Conservation (phyloP, 2,888 invertebrate genomes). For the Chrysolina oricalcia region DNA sequence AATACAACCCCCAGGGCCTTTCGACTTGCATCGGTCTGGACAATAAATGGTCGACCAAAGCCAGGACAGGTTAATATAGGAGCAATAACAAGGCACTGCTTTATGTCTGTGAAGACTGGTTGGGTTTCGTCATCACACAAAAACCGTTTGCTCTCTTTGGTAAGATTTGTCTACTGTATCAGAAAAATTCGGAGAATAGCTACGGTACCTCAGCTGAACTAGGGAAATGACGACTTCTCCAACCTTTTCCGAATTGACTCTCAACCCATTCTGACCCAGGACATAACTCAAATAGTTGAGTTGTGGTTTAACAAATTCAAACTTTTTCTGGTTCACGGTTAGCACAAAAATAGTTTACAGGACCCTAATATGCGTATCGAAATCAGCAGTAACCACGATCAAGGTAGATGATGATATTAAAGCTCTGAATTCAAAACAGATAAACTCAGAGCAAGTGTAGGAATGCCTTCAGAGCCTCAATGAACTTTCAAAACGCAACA, state of each 20-base stretch:
- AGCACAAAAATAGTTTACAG: slow-evolving; percentile 45
- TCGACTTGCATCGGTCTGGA: slow-evolving; percentile 50
- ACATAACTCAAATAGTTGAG: slow-evolving; percentile 42
- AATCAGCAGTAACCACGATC: slow-evolving; percentile 49
- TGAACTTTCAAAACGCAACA: no score
- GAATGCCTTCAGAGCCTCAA: no score
- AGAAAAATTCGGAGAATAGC: slow-evolving; percentile 33
- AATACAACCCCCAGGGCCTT: slow-evolving; percentile 11
- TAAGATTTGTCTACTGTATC: slow-evolving; percentile 34
- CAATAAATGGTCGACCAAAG: no score
- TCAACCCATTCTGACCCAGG: slow-evolving; percentile 14
- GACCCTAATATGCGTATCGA: slow-evolving; percentile 48
- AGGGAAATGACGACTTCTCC: slow-evolving; percentile 33
- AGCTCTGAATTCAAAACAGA: no score
- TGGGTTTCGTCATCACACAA: slow-evolving; percentile 38
- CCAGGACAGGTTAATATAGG: slow-evolving; percentile 51
- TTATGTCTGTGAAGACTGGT: slow-evolving; percentile 27
- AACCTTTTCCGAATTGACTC: slow-evolving; percentile 33
- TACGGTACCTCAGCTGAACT: slow-evolving; percentile 35
- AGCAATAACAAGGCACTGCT: slow-evolving; percentile 37
- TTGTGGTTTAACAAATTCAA: slow-evolving; percentile 39
- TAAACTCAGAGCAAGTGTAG: no score
- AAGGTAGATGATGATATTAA: no score
- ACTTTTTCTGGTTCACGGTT: slow-evolving; percentile 51
- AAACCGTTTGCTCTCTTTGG: slow-evolving; percentile 41